Base-by-base conservation (phyloP, 2,113 vertebrate species). In the Ranitomeya imitator region DNA sequence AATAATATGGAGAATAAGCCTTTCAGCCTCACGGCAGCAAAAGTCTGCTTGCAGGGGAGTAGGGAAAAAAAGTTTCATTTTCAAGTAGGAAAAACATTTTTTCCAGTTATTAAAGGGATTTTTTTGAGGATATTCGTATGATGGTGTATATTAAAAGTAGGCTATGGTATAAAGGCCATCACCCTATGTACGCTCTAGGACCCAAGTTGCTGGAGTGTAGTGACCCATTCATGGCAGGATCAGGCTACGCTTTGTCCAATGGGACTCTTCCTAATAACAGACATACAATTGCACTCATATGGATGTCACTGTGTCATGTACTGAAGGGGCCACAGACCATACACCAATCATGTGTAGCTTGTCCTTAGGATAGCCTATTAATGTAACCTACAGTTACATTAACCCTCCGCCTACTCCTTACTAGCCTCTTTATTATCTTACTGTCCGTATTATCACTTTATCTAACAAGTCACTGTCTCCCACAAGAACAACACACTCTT, bases 1-100 rank as follows among this genome's bases (percentile, higher is more conserved):
- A 60, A 9, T 3, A 37, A 78, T 31, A n/a, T 9, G 0, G 15
- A 60, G 3, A 65, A 57, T 37, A n/a, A 0, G 0, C 37, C 51
- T 67, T 2, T 65, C 52, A 81, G 76, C 12, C 8, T 3, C 59
- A 79, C 65, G 51, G 73, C 78, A 51, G 23, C 69, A 60, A 13
- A 0, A 0, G 3, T 12, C 0, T 1, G 2, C 13, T n/a, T 10
- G 57, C 18, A 80, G 60, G 10, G 26, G 55, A 18, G 59, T 23
- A 19, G 15, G 31, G 2, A 18, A 19, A 79, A 81, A 31, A 60
- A 81, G 31, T 15, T 61, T 31, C 7, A 60, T 60, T 55, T 78
- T 55, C 21, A 12, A 55, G 51, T 78, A n/a, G 57, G 12, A 57
- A 55, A 55, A 79, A 55, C 4, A 0, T 11, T 57, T 79, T 77